Evolutionary conservation across 2,888 invertebrate genomes (phyloP), one percentile per base, ranked within the genome.

Genomic region (Plusia festucae): DNA sequence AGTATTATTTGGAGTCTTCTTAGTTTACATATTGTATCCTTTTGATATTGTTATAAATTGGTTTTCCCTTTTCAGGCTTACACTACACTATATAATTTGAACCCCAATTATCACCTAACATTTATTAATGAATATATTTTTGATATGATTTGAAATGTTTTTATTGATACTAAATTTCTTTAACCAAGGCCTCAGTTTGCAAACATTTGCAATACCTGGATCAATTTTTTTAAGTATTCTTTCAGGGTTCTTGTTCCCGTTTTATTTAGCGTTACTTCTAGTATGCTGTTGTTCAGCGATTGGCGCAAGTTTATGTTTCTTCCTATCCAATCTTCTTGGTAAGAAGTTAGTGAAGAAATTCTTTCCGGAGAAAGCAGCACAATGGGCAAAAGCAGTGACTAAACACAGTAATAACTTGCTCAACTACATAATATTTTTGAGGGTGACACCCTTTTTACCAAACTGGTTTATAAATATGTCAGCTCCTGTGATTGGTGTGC

Each of bases 401-500:
- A 97, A 97, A 86, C 99, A 99, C 89, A 96, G 96, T 73, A 97
- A 98, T 81, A 97, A 99, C 90, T 95, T 99, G 76, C 96, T 99
- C 68, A 98, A 98, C 94, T 99, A 99, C 89, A 98, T 99, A 82
- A 96, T 99, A 86, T 99, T 99, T 91, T 95, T 99, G 79, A 96
- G 99, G 79, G 98, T 99, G 87, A 99, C 99, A 27, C 99, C 99
- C 60, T 97, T 99, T 88, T 95, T 99, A 83, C 99, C 99, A 8
- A 99, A 99, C 92, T 99, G 99, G 99, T 99, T 99, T 91, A 99
- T 99, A 78, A 99, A 99, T 93, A 96, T 99, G 87, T 97, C 98
- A 0, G 98, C 99, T 72, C 99, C 99, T 49, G 98, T 99, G 44
- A 98, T 99, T 83, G 99, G 99, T 81, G 99, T 99, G 44, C 99